Evolutionary conservation across 2,888 invertebrate genomes (phyloP), one percentile per base, ranked within the genome.

Genomic region (Chorisops tibialis): DNA sequence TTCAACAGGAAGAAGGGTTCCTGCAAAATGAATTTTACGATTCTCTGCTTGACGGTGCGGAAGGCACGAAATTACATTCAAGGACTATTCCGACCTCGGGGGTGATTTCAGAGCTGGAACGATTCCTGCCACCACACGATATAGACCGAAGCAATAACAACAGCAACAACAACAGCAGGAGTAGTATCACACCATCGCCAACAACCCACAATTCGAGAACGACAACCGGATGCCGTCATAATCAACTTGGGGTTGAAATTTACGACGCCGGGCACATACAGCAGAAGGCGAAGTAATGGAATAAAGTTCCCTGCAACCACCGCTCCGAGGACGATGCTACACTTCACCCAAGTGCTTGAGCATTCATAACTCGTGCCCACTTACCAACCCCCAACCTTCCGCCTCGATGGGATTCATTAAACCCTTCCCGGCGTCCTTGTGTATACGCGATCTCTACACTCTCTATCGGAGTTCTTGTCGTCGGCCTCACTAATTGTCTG

Each of bases 401-500:
- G 11, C 16, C 14, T 16, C 30, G 30, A 30, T 9, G 16, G 6
- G 30, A 35, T 16, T 50, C 49, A 21, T 50, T 50, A 50, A 50
- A 50, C 49, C 49, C 49, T 50, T 50, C 19, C 49, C 35, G 14
- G 30, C 30, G 14, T 16, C 14, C n/a, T 30, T 21, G 49, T 12
- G 22, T 48, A 22, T 35, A n/a, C 49, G 49, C 30, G 24, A 48
- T 50, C 24, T 35, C 49, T 5, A 22, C 30, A 30, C 49, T 50
- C n/a, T n/a, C 49, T 16, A 30, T 35, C 49, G 30, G 30, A 30
- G 30, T 50, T 30, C 49, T 50, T 50, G 49, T 50, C 30, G 30
- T 50, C 30, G 49, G 49, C 49, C 49, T 50, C 49, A 50, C 49
- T 50, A 50, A 50, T 50, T 50, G 49, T 50, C 49, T 50, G 49